These are phyloP conservation scores for Osedax fenrisi DNA, from an alignment of 2,888 invertebrate species.

Conservation along the genomic window DNA sequence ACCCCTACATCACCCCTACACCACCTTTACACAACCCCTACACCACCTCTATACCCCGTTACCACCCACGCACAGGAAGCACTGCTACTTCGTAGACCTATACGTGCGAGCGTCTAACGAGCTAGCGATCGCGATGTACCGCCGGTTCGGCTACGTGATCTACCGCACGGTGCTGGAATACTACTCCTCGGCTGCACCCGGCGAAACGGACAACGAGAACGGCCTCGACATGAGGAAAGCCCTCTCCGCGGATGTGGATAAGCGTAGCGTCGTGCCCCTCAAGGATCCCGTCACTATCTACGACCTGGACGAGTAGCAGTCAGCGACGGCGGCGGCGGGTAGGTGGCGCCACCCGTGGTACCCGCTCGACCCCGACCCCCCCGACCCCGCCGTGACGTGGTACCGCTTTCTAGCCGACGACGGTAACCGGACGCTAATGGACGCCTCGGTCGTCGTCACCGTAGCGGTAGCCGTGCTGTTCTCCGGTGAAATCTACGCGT, in stretches of 20 bases:
- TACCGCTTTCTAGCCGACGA: too few relatives aligned
- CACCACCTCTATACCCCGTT: too few relatives aligned
- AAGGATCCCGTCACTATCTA: slow-evolving; percentile 86
- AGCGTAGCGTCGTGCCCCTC: slow-evolving; percentile 81
- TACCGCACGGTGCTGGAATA: slow-evolving; percentile 92
- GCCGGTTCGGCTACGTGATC: slow-evolving; percentile 83
- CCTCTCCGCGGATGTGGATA: slow-evolving; percentile 75
- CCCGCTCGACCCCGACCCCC: neutral
- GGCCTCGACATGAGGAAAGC: slow-evolving; percentile 85
- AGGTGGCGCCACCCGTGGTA: slow-evolving; percentile 45
- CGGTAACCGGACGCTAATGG: too few relatives aligned
- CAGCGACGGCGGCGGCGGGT: slow-evolving; percentile 47
- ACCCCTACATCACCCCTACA: too few relatives aligned
- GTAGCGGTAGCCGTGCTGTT: too few relatives aligned
- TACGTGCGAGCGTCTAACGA: slow-evolving; percentile 95
- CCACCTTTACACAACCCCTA: too few relatives aligned
- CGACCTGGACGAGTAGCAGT: slow-evolving; percentile 62
- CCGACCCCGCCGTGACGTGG: too few relatives aligned
- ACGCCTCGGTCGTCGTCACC: too few relatives aligned
- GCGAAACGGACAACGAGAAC: slow-evolving; percentile 66
- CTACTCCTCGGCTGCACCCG: slow-evolving; percentile 54
- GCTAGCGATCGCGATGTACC: slow-evolving; percentile 94
- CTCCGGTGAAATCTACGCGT: too few relatives aligned
- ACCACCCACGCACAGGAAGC: slow-evolving; percentile 62
- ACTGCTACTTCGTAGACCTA: slow-evolving; percentile 89